phyloP scores from a whole-genome alignment of 2,888 invertebrate genomes.

The Anorthoa munda region DNA sequence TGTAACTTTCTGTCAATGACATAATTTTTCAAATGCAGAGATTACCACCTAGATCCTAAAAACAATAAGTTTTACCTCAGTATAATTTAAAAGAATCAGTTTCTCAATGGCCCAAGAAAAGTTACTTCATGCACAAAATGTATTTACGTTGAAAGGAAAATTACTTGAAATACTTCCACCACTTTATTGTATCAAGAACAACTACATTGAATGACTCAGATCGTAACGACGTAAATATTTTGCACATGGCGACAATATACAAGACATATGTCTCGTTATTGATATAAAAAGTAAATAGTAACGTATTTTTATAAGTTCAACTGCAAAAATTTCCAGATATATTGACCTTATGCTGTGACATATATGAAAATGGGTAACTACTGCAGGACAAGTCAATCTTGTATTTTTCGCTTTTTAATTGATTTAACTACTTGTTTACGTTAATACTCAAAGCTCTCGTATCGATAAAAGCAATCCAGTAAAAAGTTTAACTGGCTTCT shows the following conservation, averaged over 20 bases:
- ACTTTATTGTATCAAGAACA: conserved; percentile 34
- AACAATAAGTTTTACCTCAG: too few species aligned
- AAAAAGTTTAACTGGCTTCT: too few species aligned
- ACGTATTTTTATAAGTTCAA: conserved; percentile 35
- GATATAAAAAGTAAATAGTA: conserved; percentile 33
- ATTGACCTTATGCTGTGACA: conserved; percentile 30
- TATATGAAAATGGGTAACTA: conserved; percentile 7
- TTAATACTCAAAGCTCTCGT: not conserved
- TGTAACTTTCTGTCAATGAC: too few species aligned
- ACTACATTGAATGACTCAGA: conserved; percentile 29
- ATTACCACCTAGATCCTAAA: too few species aligned
- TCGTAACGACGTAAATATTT: conserved; percentile 24
- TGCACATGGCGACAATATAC: conserved; percentile 37
- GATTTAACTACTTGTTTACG: not conserved
- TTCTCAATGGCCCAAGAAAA: not conserved
- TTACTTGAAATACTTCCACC: conserved; percentile 27
- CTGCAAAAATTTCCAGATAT: conserved; percentile 24
- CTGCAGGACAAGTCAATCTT: conserved; percentile 27
- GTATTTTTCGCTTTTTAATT: conserved; percentile 16
- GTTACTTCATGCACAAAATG: not conserved
- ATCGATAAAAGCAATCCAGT: not conserved
- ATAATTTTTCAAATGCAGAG: too few species aligned
- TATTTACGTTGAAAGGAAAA: conserved; percentile 19
- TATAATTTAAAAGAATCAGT: not conserved
- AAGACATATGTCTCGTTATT: conserved; percentile 39